Conservation (phyloP, 2,113 vertebrate species). For the Phaetusa simplex region DNA sequence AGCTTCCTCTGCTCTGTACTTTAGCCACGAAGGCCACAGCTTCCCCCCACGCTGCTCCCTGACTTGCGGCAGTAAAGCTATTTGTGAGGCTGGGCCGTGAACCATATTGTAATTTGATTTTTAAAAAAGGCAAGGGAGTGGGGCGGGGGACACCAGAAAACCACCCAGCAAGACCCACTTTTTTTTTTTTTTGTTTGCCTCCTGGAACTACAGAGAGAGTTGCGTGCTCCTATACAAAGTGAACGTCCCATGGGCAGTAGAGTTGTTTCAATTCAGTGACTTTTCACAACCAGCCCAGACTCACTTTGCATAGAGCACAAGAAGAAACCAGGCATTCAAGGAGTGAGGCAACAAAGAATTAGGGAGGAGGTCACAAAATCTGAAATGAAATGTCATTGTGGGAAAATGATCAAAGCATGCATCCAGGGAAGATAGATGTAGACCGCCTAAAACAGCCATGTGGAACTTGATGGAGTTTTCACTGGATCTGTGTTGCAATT, state of each 20-base stretch:
- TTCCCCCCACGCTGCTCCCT: neutral
- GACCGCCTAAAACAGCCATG: neutral
- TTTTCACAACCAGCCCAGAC: neutral
- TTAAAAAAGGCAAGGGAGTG: neutral
- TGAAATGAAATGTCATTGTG: conserved; percentile 36
- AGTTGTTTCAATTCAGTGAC: neutral
- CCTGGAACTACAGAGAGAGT: neutral
- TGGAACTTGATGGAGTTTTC: neutral
- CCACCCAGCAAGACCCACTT: neutral
- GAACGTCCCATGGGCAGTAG: neutral
- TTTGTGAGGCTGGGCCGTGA: neutral
- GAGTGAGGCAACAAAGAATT: neutral
- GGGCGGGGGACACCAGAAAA: neutral
- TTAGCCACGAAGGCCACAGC: neutral
- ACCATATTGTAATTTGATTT: neutral
- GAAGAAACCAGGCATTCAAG: neutral
- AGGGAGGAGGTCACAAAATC: conserved; percentile 29
- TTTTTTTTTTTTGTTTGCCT: neutral
- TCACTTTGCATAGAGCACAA: neutral
- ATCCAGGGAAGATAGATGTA: neutral
- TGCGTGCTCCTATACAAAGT: neutral
- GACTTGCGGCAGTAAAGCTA: neutral
- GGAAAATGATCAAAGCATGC: conserved; percentile 27
- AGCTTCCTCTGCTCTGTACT: neutral
- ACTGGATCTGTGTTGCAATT: neutral